phyloP scores from a whole-genome alignment of 2,797 vertebrate genomes.

The Peromyscus nudipes region DNA sequence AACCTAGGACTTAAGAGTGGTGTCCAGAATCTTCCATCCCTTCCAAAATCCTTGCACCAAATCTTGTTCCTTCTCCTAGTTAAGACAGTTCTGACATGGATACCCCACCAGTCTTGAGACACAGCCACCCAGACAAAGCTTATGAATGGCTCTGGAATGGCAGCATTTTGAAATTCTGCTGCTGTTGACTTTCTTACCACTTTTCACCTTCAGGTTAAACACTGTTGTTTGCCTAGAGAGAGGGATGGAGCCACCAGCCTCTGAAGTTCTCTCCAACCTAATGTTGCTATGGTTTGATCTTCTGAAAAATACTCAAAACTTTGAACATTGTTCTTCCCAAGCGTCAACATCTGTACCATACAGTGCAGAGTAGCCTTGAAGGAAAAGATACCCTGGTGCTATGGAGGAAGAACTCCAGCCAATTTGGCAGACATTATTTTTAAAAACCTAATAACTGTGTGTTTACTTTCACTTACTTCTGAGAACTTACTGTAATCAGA shows the following conservation, averaged over 20 bases:
- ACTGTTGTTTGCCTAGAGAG: neutral
- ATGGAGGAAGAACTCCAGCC: neutral
- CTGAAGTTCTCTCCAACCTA: constrained; percentile 13
- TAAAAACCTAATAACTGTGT: neutral
- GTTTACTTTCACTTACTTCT: neutral
- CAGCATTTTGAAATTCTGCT: constrained; percentile 24
- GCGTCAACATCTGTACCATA: neutral
- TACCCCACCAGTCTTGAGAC: neutral
- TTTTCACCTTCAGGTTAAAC: neutral
- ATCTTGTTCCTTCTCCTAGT: neutral
- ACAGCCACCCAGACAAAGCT: neutral
- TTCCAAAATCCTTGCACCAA: neutral
- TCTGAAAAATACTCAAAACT: constrained; percentile 58
- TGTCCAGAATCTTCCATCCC: neutral
- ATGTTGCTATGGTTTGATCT: constrained; percentile 21
- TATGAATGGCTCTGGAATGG: neutral
- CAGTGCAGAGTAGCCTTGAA: neutral
- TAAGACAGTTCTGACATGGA: neutral
- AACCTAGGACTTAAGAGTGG: neutral
- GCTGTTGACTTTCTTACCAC: neutral
- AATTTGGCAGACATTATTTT: neutral
- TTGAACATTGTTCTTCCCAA: neutral
- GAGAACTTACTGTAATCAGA: neutral
- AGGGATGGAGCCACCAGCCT: neutral
- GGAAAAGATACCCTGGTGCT: neutral